Evolutionary conservation across 2,888 invertebrate genomes (phyloP).

Genomic region (Augochlorella aurata): DNA sequence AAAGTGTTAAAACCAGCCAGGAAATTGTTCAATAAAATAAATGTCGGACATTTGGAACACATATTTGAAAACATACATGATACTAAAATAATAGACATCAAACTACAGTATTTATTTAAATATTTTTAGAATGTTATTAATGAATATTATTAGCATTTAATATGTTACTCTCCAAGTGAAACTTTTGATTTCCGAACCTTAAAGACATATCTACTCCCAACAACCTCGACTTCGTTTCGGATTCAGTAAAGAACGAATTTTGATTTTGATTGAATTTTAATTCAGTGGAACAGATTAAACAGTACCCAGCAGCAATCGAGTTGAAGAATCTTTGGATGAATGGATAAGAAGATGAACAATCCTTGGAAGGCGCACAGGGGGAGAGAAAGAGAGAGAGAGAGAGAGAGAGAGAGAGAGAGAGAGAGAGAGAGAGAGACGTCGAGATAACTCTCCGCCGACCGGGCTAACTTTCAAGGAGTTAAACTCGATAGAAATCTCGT

Average conservation of each 20-base stretch:
- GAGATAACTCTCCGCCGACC: neutral
- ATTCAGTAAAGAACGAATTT: neutral
- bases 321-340: neutral
- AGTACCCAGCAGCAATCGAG: neutral
- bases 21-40: neutral
- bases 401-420: neutral
- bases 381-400: neutral
- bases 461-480: neutral
- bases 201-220: too few relatives aligned
- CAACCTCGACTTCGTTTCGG: too few relatives aligned
- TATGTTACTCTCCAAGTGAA: too few relatives aligned
- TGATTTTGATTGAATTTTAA: neutral
- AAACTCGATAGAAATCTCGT: slow-evolving; percentile 8
- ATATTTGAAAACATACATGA: too few relatives aligned
- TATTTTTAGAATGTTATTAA: too few relatives aligned
- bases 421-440: neutral
- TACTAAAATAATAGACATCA: too few relatives aligned
- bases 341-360: neutral
- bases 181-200: too few relatives aligned
- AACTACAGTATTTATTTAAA: too few relatives aligned
- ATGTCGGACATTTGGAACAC: neutral
- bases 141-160: too few relatives aligned
- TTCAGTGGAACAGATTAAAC: neutral
- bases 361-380: neutral
- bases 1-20: too few relatives aligned